These are phyloP conservation scores for Hexactinellida sp. DNA, from an alignment of 37 sponge, comb jelly and placozoan species.

Conservation along the genomic window DNA sequence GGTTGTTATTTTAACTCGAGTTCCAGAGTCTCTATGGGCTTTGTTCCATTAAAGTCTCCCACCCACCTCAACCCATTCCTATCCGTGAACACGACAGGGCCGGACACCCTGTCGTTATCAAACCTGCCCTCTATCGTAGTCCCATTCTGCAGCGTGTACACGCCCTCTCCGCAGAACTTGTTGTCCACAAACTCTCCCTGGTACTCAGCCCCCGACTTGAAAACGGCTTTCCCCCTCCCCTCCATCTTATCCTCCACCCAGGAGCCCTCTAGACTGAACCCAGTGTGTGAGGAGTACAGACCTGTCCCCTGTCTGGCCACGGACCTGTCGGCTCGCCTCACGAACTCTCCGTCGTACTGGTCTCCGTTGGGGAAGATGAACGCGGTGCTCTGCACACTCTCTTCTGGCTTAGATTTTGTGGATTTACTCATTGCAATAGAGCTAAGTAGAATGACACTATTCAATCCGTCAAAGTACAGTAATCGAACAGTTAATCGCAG, in stretches of 20 bases:
- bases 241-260: not conserved
- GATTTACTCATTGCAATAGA: no score
- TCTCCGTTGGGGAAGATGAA: conserved; percentile 6
- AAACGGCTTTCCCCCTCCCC: not conserved
- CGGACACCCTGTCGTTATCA: not conserved
- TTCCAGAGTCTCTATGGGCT: not conserved
- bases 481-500: no score
- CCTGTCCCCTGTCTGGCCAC: not conserved
- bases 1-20: not conserved
- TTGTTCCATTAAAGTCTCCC: not conserved
- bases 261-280: not conserved
- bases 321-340: not conserved
- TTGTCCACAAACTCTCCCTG: not conserved
- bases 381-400: not conserved
- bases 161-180: conserved; percentile 7
- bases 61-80: not conserved
- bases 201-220: not conserved
- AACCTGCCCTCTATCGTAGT: not conserved
- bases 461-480: no score
- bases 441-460: no score
- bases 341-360: not conserved
- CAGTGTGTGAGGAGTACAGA: not conserved
- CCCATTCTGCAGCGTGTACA: not conserved
- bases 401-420: not conserved
- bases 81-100: not conserved